Percentiles rank a stretch among this genome's conserved stretches.
Conservation (phyloP, 2,113 vertebrate species). For the Brachionichthys hirsutus region DNA sequence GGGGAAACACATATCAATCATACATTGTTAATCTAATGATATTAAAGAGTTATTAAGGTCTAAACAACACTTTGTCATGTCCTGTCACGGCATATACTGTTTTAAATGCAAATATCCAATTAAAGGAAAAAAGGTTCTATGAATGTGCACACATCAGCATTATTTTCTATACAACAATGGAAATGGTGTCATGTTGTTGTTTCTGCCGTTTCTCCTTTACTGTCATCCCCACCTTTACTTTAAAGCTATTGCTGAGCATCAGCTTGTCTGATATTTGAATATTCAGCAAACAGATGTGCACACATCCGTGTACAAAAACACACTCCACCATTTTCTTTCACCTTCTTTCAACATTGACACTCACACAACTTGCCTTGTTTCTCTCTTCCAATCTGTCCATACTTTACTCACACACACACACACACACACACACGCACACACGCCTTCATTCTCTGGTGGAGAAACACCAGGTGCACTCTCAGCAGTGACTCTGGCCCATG, state of each 20-base stretch:
- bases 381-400: slow-evolving; percentile 4
- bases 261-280: slow-evolving; percentile 16
- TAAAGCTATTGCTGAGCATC: slow-evolving; percentile 15
- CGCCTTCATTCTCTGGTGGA: slow-evolving; percentile 32
- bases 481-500: slow-evolving; percentile 60
- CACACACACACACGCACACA: slow-evolving; percentile 4
- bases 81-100: neutral
- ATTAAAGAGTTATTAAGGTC: neutral
- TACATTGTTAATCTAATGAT: neutral
- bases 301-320: neutral
- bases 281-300: slow-evolving; percentile 12
- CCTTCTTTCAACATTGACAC: slow-evolving; percentile 36
- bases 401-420: neutral
- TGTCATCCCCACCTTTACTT: slow-evolving; percentile 9
- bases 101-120: neutral
- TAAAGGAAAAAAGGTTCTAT: neutral
- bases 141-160: slow-evolving; percentile 1
- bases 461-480: slow-evolving; percentile 68
- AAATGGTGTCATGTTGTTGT: neutral
- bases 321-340: slow-evolving; percentile 23
- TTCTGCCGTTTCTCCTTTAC: slow-evolving; percentile 21
- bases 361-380: slow-evolving; percentile 14
- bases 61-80: slow-evolving; percentile 4
- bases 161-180: neutral
- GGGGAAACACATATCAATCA: neutral